A percentile compares a stretch with the other conserved stretches of the same genome.
Evolutionary conservation across 1,140 invertebrate genomes (phyloP).

Genomic region (Apocrypta bakeri): DNA sequence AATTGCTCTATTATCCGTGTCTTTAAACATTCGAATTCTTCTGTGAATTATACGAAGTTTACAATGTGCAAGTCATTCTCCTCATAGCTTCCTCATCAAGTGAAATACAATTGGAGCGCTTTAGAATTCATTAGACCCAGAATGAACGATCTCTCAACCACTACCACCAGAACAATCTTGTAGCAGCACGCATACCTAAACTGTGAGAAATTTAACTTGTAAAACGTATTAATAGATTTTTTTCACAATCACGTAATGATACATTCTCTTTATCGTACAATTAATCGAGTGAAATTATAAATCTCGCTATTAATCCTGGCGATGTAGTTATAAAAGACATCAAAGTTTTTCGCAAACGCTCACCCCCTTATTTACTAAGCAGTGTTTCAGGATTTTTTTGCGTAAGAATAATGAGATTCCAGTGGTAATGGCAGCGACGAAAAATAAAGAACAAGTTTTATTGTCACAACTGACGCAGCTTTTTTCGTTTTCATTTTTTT

Average conservation of each 20-base stretch:
- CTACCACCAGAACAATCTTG: too few species aligned
- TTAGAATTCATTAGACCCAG: background rate
- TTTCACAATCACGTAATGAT: too few species aligned
- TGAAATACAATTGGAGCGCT: background rate
- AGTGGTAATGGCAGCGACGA: background rate
- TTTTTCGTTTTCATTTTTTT: constrained; percentile 8
- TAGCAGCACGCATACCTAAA: too few species aligned
- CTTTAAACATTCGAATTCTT: background rate
- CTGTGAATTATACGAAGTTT: background rate
- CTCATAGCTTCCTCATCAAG: background rate
- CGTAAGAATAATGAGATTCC: constrained; percentile 21
- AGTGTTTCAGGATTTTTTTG: constrained; percentile 12
- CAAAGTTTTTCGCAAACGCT: background rate
- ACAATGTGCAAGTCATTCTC: background rate
- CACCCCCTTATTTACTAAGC: background rate
- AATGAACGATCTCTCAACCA: background rate
- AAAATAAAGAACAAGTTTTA: constrained; percentile 12
- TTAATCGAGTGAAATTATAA: background rate
- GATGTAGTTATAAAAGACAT: background rate
- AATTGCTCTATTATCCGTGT: background rate
- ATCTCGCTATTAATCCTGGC: too few species aligned
- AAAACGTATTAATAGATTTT: too few species aligned
- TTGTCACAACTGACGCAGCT: background rate
- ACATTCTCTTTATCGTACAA: too few species aligned
- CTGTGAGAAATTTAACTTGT: too few species aligned